Conservation (phyloP, 1,140 invertebrate species). For the Adelges cooleyi region DNA sequence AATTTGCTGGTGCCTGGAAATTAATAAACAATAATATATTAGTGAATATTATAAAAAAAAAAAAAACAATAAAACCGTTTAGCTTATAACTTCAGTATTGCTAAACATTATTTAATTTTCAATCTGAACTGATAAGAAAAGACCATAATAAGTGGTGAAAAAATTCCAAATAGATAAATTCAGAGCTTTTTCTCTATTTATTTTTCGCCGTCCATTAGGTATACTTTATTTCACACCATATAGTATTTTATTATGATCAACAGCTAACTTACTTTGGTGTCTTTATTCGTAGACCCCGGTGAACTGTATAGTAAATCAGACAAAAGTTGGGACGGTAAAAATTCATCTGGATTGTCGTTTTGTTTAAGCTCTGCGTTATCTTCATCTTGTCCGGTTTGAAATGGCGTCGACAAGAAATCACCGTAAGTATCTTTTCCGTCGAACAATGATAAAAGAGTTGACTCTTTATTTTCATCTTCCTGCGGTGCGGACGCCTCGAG, state of each 20-base stretch:
- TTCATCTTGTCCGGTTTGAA: neutral
- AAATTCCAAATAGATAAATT: too few species aligned
- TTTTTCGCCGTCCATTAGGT: too few species aligned
- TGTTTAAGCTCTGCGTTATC: neutral
- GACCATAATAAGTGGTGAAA: too few species aligned
- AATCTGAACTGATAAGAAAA: too few species aligned
- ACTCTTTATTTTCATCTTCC: neutral
- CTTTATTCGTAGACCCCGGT: neutral
- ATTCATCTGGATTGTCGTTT: neutral
- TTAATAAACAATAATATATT: too few species aligned
- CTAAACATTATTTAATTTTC: too few species aligned
- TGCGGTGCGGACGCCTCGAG: neutral
- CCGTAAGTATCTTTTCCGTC: neutral
- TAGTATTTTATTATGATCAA: too few species aligned
- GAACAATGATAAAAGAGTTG: neutral
- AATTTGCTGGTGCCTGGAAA: neutral
- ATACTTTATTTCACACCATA: too few species aligned
- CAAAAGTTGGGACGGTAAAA: constrained; percentile 16
- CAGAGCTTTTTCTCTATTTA: too few species aligned
- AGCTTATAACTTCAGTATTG: too few species aligned
- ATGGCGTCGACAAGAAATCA: neutral
- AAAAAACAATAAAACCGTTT: too few species aligned
- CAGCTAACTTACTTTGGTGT: neutral
- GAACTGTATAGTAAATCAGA: constrained; percentile 4
- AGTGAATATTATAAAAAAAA: too few species aligned